Percentiles rank a stretch among this genome's conserved stretches.
Evolutionary conservation across 2,888 invertebrate species (phyloP).

Genomic region (Orgyia antiqua): DNA sequence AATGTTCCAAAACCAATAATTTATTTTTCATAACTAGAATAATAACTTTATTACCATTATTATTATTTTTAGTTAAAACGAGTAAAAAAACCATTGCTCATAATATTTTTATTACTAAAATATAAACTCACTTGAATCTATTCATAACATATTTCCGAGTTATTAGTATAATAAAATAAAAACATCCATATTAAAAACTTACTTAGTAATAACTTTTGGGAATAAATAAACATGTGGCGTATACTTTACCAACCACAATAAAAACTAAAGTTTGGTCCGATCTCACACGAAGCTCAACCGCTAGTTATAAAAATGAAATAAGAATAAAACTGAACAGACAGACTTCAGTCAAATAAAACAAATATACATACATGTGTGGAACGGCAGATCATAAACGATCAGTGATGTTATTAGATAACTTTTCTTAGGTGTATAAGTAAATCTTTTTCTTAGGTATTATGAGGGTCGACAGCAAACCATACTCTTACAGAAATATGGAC

Average conservation of each 20-base stretch:
- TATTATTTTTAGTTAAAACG: too few species aligned
- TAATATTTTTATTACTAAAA: conserved; percentile 13
- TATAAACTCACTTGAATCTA: conserved; percentile 10
- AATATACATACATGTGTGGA: conserved; percentile 26
- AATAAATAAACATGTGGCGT: conserved; percentile 41
- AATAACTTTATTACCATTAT: too few species aligned
- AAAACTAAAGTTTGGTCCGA: conserved; percentile 33
- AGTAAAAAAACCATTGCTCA: too few species aligned
- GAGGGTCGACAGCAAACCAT: too few species aligned
- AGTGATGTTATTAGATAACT: too few species aligned
- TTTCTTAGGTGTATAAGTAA: too few species aligned
- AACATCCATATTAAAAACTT: conserved; percentile 19
- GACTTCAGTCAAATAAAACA: conserved; percentile 33
- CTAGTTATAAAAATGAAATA: conserved; percentile 44
- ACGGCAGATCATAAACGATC: conserved; percentile 19
- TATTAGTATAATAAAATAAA: conserved; percentile 19
- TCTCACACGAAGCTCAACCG: conserved; percentile 57
- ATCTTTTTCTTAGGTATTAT: too few species aligned
- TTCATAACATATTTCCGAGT: conserved; percentile 9
- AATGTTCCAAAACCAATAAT: too few species aligned
- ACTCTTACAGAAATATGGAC: too few species aligned
- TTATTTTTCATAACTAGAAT: too few species aligned
- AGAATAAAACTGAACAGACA: conserved; percentile 38
- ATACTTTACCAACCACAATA: conserved; percentile 35
- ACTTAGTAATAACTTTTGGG: conserved; percentile 18